phyloP scores from a whole-genome alignment of 1,140 invertebrate species.

The Capitella teleta region DNA sequence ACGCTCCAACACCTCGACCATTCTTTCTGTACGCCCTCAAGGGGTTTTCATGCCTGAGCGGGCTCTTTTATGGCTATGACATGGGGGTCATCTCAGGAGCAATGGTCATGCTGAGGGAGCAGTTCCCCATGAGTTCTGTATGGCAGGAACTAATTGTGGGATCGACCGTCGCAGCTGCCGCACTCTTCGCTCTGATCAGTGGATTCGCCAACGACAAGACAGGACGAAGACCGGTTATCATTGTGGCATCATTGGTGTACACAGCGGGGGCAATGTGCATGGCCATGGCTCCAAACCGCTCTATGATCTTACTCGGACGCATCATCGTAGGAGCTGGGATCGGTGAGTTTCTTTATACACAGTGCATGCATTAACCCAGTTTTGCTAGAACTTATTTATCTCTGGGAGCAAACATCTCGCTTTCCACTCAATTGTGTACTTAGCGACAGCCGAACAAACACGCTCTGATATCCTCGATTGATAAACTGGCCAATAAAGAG shows the following conservation, averaged over 20 bases:
- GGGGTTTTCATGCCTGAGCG: constrained; percentile 45
- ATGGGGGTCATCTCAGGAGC: constrained; percentile 56
- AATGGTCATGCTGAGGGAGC: constrained; percentile 44
- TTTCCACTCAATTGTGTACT: no score
- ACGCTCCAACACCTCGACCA: no score
- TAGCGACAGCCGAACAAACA: no score
- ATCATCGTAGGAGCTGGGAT: constrained; percentile 32
- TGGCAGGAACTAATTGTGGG: constrained; percentile 51
- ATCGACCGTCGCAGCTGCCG: constrained; percentile 42
- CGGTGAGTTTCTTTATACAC: no score
- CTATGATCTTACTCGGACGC: constrained; percentile 24
- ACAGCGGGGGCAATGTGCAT: constrained; percentile 41
- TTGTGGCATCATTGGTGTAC: constrained; percentile 49
- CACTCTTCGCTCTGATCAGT: constrained; percentile 47
- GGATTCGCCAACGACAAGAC: constrained; percentile 46
- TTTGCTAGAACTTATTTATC: no score
- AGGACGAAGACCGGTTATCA: constrained; percentile 48
- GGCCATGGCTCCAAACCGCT: constrained; percentile 19
- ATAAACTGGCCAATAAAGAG: no score
- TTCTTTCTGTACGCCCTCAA: constrained; percentile 36
- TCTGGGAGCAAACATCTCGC: no score
- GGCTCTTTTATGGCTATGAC: constrained; percentile 58
- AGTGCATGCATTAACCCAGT: no score
- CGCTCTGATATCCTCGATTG: no score
- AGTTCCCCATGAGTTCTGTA: constrained; percentile 41